Percentiles rank a stretch among this genome's conserved stretches.
Conservation (phyloP, 2,888 invertebrate species). For the Adelphocoris suturalis region DNA sequence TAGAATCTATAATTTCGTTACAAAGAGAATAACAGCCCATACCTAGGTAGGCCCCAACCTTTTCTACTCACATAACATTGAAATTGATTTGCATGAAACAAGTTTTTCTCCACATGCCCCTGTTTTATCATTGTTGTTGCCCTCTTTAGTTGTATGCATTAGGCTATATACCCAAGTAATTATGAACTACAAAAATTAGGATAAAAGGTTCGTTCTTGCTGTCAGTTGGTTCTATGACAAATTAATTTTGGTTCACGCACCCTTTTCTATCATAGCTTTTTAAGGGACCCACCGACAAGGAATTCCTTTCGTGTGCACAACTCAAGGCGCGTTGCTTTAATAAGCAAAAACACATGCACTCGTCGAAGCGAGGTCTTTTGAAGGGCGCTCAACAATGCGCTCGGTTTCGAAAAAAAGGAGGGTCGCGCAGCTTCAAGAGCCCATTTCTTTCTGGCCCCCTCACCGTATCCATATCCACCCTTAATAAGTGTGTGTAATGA, state of each 20-base stretch:
- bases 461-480: background rate
- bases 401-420: slow-evolving; percentile 22
- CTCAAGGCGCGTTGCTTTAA: background rate
- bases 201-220: too few relatives aligned
- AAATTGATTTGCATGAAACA: too few relatives aligned
- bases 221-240: background rate
- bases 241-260: background rate
- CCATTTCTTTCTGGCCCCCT: slow-evolving; percentile 36
- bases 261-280: background rate
- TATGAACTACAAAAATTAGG: too few relatives aligned
- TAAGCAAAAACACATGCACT: background rate
- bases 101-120: too few relatives aligned
- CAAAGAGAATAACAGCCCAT: too few relatives aligned
- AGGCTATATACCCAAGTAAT: too few relatives aligned
- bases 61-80: too few relatives aligned
- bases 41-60: too few relatives aligned
- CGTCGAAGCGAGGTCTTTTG: background rate
- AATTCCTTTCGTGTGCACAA: background rate
- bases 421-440: slow-evolving; percentile 52
- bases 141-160: too few relatives aligned
- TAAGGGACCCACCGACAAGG: background rate
- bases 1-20: too few relatives aligned
- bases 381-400: slow-evolving; percentile 15
- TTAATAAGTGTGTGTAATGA: slow-evolving; percentile 69
- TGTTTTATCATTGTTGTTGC: too few relatives aligned